Conservation (phyloP, 2,113 vertebrate genomes). For the Odontesthes bonariensis region DNA sequence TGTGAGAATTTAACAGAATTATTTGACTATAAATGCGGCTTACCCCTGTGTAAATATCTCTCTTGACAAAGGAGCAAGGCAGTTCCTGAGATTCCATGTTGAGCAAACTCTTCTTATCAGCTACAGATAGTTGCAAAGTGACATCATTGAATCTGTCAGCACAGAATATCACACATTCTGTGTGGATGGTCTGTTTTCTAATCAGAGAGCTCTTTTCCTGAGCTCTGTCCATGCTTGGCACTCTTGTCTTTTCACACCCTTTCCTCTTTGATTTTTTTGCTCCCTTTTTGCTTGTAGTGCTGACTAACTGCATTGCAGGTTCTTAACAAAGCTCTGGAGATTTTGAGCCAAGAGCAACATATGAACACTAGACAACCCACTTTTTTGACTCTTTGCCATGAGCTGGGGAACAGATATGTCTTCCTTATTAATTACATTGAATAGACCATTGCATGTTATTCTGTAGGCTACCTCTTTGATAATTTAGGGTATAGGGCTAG, state of each 20-base stretch:
- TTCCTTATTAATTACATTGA: conserved; percentile 9
- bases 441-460: conserved; percentile 4
- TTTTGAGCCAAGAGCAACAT: conserved; percentile 25
- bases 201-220: conserved; percentile 31
- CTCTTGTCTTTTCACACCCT: conserved; percentile 44
- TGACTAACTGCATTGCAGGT: conserved; percentile 73
- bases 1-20: background rate
- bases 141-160: conserved; percentile 69
- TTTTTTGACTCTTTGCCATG: conserved; percentile 34
- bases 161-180: conserved; percentile 47
- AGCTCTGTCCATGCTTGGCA: conserved; percentile 25
- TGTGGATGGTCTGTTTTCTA: conserved; percentile 1
- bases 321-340: conserved; percentile 46
- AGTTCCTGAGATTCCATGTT: conserved; percentile 37
- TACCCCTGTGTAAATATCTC: conserved; percentile 19
- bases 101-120: conserved; percentile 48
- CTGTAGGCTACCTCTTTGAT: conserved; percentile 12
- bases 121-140: conserved; percentile 31
- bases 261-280: conserved; percentile 13
- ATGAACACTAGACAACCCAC: conserved; percentile 22
- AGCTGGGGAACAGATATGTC: conserved; percentile 17
- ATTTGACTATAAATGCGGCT: background rate
- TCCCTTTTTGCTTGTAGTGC: background rate
- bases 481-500: background rate
- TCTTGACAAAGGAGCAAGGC: background rate